Conservation (phyloP, 2,113 vertebrate genomes). For the Saimiri boliviensis region DNA sequence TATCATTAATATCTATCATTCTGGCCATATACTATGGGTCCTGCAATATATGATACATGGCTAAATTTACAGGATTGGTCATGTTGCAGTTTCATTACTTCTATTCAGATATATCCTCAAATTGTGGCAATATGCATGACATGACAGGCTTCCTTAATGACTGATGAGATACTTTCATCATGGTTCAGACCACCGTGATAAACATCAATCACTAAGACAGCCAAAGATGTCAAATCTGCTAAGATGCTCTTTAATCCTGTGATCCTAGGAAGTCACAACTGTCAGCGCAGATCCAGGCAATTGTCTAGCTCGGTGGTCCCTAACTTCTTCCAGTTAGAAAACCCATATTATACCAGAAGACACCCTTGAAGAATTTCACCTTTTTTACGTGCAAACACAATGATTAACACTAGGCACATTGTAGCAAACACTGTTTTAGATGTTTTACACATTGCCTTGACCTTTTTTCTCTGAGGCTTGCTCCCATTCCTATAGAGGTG, state of each 20-base stretch:
- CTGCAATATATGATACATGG: background rate
- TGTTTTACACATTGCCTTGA: background rate
- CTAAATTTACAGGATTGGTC: background rate
- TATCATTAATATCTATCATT: background rate
- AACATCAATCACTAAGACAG: conserved; percentile 46
- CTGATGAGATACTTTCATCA: background rate
- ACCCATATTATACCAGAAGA: background rate
- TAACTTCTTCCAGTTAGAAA: background rate
- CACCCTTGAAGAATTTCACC: background rate
- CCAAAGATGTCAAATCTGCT: conserved; percentile 19
- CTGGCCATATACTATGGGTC: background rate
- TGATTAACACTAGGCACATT: background rate
- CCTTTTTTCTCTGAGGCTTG: background rate
- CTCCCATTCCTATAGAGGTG: background rate
- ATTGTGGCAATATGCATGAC: background rate
- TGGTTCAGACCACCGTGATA: background rate
- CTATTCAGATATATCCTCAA: background rate
- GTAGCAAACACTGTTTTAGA: background rate
- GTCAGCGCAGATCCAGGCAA: conserved; percentile 46
- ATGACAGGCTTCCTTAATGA: conserved; percentile 46
- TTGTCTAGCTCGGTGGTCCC: background rate
- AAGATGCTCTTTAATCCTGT: conserved; percentile 40
- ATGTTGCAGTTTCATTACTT: background rate
- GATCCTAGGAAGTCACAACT: conserved; percentile 26
- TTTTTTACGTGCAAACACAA: background rate